Conservation (phyloP, 2,113 vertebrate species). For the Lontra canadensis region DNA sequence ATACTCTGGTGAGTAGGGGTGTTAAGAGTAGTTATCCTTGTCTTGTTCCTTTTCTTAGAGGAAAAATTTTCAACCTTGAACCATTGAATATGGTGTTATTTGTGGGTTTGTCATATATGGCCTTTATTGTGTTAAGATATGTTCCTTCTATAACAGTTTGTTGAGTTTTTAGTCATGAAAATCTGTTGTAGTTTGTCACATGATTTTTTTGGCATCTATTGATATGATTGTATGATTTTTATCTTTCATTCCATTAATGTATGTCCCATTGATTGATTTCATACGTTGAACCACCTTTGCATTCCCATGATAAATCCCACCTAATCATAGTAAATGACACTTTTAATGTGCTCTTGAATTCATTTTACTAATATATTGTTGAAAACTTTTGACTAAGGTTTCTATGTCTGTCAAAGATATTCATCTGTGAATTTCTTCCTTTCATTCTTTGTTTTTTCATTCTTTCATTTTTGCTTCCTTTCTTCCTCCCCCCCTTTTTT, state of each 20-base stretch:
- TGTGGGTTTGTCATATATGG: neutral
- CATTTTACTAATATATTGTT: neutral
- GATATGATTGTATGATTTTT: neutral
- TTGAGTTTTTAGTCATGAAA: neutral
- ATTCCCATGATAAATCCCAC: neutral
- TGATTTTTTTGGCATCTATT: neutral
- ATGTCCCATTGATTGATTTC: neutral
- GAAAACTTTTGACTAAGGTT: neutral
- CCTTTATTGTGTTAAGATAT: neutral
- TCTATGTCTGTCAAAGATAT: neutral
- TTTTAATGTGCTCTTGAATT: neutral
- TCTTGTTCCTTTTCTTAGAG: neutral
- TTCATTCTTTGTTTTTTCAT: neutral
- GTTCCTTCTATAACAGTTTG: neutral
- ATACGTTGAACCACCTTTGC: neutral
- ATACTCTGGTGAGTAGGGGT: neutral
- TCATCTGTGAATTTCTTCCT: neutral
- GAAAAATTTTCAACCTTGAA: neutral
- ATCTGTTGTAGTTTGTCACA: neutral
- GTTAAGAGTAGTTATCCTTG: neutral
- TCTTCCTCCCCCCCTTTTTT: neutral
- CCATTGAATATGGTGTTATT: neutral
- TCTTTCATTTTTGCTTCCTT: neutral
- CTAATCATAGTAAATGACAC: neutral
- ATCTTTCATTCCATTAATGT: neutral